A percentile compares a stretch with the other conserved stretches of the same genome.
Conservation (phyloP, 1,140 invertebrate genomes). For the Cyrtorhinus lividipennis region DNA sequence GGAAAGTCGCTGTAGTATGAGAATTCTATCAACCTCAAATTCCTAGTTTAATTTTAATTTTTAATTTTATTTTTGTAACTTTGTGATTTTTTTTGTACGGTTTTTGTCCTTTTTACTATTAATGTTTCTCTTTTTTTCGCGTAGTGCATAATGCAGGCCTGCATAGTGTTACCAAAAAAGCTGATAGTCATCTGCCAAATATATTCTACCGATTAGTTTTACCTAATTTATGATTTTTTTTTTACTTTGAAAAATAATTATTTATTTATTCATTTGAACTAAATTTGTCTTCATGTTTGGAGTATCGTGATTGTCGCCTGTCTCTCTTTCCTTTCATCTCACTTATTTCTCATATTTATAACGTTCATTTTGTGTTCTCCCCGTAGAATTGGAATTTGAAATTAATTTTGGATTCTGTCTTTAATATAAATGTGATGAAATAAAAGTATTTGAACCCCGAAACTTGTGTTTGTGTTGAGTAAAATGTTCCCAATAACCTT, state of each 20-base stretch:
- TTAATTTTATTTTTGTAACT: neutral
- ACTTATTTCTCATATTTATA: neutral
- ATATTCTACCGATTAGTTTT: neutral
- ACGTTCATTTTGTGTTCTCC: neutral
- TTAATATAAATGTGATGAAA: neutral
- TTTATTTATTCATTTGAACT: too few relatives aligned
- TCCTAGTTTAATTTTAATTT: neutral
- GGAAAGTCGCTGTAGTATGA: neutral
- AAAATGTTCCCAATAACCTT: too few relatives aligned
- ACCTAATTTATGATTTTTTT: neutral
- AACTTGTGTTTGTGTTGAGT: too few relatives aligned
- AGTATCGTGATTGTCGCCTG: neutral
- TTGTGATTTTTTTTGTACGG: neutral
- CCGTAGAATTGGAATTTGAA: neutral
- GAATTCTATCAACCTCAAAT: neutral
- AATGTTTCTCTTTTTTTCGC: neutral
- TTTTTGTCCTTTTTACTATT: too few relatives aligned
- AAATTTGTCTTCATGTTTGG: neutral
- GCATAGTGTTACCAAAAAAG: neutral
- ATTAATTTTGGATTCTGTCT: neutral
- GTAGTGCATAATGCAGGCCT: neutral
- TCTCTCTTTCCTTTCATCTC: neutral
- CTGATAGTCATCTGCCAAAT: neutral
- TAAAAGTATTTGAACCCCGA: neutral
- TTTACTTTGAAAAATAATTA: too few relatives aligned